Percentiles rank a stretch among this genome's conserved stretches.
phyloP scores from a whole-genome alignment of 2,113 vertebrate species.

The Rhea americana region DNA sequence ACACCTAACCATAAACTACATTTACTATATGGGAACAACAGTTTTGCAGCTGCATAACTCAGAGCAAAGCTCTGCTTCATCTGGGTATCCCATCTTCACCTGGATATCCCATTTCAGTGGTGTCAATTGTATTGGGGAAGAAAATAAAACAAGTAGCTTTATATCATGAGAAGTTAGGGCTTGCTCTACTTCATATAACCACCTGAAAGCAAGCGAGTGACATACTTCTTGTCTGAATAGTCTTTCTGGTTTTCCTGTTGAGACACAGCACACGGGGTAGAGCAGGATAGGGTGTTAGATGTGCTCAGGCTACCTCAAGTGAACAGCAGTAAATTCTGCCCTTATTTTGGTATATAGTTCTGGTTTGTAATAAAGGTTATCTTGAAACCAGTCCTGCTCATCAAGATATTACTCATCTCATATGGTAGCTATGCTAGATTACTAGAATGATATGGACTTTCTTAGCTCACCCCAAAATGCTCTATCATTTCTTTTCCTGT shows the following conservation, averaged over 20 bases:
- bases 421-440: conserved; percentile 12
- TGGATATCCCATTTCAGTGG: not conserved
- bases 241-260: not conserved
- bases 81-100: not conserved
- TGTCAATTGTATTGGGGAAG: not conserved
- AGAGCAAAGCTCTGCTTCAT: not conserved
- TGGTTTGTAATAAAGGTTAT: not conserved
- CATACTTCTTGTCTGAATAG: not conserved
- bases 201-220: not conserved
- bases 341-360: not conserved
- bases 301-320: not conserved
- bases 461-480: not conserved
- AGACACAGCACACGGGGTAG: fast-evolving
- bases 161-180: not conserved
- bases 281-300: not conserved
- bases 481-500: not conserved
- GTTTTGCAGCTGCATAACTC: not conserved
- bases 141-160: not conserved
- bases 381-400: conserved; percentile 12
- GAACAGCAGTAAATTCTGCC: not conserved
- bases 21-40: not conserved
- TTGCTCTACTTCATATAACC: not conserved
- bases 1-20: not conserved
- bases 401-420: not conserved
- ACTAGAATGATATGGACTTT: not conserved